Conservation (phyloP, 2,888 invertebrate species). For the Eurois occulta region DNA sequence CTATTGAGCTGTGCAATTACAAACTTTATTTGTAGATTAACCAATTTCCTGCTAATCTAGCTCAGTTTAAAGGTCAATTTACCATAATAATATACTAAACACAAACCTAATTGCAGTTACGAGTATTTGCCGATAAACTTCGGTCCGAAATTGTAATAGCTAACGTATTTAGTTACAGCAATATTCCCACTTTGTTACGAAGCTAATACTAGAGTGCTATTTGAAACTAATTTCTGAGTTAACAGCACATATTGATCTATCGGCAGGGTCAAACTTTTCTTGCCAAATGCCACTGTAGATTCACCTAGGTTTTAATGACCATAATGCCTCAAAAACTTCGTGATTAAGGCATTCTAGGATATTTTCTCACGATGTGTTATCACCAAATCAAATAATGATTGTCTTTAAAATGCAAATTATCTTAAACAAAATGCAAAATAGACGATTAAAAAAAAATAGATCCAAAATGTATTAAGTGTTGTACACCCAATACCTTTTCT, state of each 20-base stretch:
- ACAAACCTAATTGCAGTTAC: background rate
- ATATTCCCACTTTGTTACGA: conserved; percentile 31
- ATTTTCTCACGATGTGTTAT: too few species aligned
- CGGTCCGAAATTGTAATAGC: conserved; percentile 12
- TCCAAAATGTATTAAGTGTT: too few species aligned
- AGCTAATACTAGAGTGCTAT: conserved; percentile 37
- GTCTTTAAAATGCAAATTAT: too few species aligned
- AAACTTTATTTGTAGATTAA: background rate
- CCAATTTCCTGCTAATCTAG: conserved; percentile 5
- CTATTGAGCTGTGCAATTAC: background rate
- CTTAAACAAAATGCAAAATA: too few species aligned
- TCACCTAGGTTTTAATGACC: background rate
- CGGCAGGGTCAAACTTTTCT: background rate
- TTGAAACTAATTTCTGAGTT: conserved; percentile 59
- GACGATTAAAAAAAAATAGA: too few species aligned
- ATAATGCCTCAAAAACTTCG: background rate
- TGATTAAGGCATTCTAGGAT: background rate
- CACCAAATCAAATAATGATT: too few species aligned
- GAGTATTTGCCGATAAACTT: conserved; percentile 27
- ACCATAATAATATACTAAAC: background rate
- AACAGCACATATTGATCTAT: background rate
- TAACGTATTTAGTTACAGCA: conserved; percentile 22
- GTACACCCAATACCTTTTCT: background rate
- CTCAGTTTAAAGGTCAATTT: conserved; percentile 6
- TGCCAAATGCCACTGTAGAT: background rate